Evolutionary conservation across 2,113 vertebrate genomes (phyloP).

Genomic region (Pelusios castaneus): DNA sequence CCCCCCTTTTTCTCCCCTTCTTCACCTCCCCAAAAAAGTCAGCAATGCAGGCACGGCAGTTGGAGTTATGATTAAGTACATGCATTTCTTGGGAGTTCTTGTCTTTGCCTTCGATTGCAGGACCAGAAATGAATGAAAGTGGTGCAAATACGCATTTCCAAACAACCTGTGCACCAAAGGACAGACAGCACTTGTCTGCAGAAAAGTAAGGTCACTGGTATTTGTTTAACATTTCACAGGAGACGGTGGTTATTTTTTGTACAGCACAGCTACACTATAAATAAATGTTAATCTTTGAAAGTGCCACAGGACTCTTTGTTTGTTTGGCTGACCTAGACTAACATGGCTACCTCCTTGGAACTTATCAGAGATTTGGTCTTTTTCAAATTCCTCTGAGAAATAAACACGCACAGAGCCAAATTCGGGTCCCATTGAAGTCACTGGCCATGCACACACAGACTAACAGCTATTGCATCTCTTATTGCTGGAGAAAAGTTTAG

Average conservation of each 20-base stretch:
- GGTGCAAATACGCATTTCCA: not conserved
- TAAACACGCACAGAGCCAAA: not conserved
- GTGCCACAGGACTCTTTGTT: no score
- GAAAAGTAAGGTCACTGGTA: not conserved
- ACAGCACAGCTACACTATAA: not conserved
- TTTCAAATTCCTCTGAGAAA: no score
- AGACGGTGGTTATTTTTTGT: not conserved
- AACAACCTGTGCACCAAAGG: not conserved
- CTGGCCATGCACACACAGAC: not conserved
- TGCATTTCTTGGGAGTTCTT: not conserved
- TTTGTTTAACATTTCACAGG: not conserved
- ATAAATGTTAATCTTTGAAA: no score
- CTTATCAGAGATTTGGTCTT: no score
- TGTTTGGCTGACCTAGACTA: no score
- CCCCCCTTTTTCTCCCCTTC: not conserved
- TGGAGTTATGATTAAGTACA: not conserved
- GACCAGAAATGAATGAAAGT: not conserved
- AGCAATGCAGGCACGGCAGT: not conserved
- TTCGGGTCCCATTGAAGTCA: not conserved
- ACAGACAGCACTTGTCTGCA: not conserved
- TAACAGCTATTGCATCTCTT: not conserved
- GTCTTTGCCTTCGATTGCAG: not conserved
- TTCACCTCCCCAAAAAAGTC: accelerated
- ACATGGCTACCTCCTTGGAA: no score
- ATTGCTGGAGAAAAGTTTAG: not conserved